Percentiles rank a stretch among this genome's conserved stretches.
phyloP scores from a whole-genome alignment of 2,888 invertebrate species.

The Lingula anatina region DNA sequence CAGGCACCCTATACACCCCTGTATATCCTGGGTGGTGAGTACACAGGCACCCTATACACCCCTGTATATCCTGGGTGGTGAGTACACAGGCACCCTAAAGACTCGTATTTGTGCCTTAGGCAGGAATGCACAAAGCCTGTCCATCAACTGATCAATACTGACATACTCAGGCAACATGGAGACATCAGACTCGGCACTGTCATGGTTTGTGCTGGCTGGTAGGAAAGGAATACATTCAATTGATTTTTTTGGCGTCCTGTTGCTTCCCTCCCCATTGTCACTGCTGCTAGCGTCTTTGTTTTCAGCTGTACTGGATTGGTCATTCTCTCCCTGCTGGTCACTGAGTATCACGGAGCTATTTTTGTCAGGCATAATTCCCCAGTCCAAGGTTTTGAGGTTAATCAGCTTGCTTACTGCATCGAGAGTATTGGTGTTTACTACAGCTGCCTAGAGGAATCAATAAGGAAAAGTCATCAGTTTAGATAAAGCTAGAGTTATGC shows the following conservation, averaged over 20 bases:
- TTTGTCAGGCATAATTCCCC: conserved; percentile 20
- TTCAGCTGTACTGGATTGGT: too few species aligned
- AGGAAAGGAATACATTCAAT: conserved; percentile 21
- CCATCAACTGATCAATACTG: conserved; percentile 18
- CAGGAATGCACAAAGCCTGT: conserved; percentile 16
- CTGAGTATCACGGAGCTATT: conserved; percentile 17
- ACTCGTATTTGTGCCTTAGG: conserved; percentile 20
- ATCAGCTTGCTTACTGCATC: conserved; percentile 17
- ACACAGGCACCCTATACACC: too few species aligned
- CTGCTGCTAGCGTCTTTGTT: too few species aligned
- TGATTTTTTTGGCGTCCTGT: not conserved
- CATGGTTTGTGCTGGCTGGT: conserved; percentile 1
- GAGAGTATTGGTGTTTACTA: conserved; percentile 25
- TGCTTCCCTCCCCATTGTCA: conserved; percentile 12
- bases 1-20: too few species aligned
- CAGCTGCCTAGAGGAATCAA: conserved; percentile 20
- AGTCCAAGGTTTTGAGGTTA: conserved; percentile 19
- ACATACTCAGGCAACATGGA: conserved; percentile 14
- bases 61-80: too few species aligned
- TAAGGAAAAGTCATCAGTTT: too few species aligned
- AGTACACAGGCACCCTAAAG: conserved; percentile 1
- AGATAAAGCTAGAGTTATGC: too few species aligned
- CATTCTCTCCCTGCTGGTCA: too few species aligned
- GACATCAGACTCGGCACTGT: conserved; percentile 1
- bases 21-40: too few species aligned